Percentiles rank a stretch among this genome's conserved stretches.
Evolutionary conservation across 1,140 invertebrate genomes (phyloP).

Genomic region (Brachionus manjavacas): DNA sequence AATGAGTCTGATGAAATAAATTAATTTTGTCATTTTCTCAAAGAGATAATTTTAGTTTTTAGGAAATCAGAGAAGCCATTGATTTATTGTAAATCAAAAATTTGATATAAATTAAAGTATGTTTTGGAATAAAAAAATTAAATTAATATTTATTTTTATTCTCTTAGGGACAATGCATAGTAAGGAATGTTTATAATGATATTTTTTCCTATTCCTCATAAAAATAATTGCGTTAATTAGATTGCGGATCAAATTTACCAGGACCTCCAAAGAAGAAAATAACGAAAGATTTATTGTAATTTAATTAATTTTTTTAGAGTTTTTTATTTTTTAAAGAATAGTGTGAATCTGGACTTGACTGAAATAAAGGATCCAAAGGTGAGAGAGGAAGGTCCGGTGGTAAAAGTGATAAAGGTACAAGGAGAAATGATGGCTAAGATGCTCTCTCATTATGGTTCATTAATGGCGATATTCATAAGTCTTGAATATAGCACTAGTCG

Average conservation of each 20-base stretch:
- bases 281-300: background rate
- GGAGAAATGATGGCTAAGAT: conserved; percentile 25
- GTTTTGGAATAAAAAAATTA: background rate
- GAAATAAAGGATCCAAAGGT: background rate
- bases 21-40: no score
- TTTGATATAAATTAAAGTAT: background rate
- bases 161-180: background rate
- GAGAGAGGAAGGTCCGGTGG: background rate
- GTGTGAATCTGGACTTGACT: background rate
- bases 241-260: background rate
- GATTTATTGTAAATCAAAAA: background rate
- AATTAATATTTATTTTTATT: background rate
- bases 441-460: background rate
- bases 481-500: background rate
- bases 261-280: conserved; percentile 33
- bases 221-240: no score
- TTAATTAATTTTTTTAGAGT: background rate
- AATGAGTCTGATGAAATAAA: no score
- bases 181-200: background rate
- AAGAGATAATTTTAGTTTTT: no score
- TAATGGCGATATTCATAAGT: background rate
- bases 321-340: background rate
- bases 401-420: conserved; percentile 23
- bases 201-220: background rate
- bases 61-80: background rate